These are phyloP conservation scores for Rhinolophus sinicus DNA, from an alignment of 2,113 vertebrate genomes.

Conservation along the genomic window DNA sequence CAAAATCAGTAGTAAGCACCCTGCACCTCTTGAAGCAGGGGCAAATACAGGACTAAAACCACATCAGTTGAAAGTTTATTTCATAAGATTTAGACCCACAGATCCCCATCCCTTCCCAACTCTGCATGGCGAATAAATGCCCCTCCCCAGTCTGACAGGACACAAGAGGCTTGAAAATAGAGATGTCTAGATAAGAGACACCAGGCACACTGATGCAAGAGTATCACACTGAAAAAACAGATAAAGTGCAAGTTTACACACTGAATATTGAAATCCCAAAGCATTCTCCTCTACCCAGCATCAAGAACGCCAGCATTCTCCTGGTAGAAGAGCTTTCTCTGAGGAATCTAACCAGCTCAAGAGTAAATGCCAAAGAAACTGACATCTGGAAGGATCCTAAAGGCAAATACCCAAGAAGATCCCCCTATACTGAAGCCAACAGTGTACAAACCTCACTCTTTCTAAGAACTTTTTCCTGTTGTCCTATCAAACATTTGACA, in stretches of 20 bases:
- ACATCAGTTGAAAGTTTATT: neutral
- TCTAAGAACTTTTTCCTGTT: neutral
- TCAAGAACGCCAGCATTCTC: neutral
- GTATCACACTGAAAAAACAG: neutral
- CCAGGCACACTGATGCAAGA: neutral
- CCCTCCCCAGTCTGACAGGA: neutral
- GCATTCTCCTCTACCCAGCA: neutral
- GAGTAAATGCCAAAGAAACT: neutral
- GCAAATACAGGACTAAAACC: neutral
- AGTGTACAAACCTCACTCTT: neutral
- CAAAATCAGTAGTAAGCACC: neutral
- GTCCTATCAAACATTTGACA: neutral
- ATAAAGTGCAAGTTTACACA: neutral
- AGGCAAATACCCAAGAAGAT: neutral
- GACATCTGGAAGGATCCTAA: neutral
- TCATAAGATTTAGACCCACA: neutral
- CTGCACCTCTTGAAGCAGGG: neutral
- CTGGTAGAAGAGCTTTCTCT: neutral
- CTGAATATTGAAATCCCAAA: neutral
- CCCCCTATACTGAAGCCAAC: neutral
- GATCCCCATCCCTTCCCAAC: neutral
- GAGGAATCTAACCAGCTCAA: neutral
- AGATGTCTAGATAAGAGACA: neutral
- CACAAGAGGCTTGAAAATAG: neutral
- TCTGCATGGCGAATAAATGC: neutral